These are phyloP conservation scores for Dioctria linearis DNA, from an alignment of 2,888 invertebrate species.

Conservation along the genomic window DNA sequence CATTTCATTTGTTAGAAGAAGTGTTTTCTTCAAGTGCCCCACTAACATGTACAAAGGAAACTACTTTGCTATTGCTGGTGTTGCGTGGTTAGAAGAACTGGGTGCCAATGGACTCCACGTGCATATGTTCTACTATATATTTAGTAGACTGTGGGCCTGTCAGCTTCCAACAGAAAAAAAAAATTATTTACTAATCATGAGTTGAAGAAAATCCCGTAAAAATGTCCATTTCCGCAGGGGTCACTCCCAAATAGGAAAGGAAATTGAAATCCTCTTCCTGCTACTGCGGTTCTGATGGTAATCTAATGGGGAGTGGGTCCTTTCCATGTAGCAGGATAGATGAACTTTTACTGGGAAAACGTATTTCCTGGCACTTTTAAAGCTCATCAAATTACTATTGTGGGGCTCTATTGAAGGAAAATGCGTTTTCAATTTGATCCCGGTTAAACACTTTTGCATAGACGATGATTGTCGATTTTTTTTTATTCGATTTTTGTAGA, in stretches of 20 bases:
- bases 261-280: conserved; percentile 52
- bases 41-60: conserved; percentile 34
- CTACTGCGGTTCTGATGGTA: conserved; percentile 32
- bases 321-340: neutral
- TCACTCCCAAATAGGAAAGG: conserved; percentile 41
- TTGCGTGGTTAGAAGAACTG: too few relatives aligned
- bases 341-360: conserved; percentile 9
- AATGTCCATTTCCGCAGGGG: conserved; percentile 50
- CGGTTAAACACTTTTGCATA: too few relatives aligned
- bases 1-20: conserved; percentile 24
- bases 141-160: too few relatives aligned
- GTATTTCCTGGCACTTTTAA: conserved; percentile 45
- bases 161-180: neutral
- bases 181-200: conserved; percentile 52
- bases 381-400: conserved; percentile 38
- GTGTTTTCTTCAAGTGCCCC: conserved; percentile 42
- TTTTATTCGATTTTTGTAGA: too few relatives aligned
- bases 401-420: neutral
- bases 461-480: too few relatives aligned
- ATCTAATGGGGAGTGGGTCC: conserved; percentile 2
- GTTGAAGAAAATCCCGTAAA: conserved; percentile 45
- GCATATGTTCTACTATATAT: neutral
- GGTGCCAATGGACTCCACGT: too few relatives aligned
- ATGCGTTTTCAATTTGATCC: neutral
- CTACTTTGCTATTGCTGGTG: conserved; percentile 10